These are phyloP conservation scores for Exephanes ischioxanthus DNA, from an alignment of 2,888 invertebrate species.

Conservation along the genomic window DNA sequence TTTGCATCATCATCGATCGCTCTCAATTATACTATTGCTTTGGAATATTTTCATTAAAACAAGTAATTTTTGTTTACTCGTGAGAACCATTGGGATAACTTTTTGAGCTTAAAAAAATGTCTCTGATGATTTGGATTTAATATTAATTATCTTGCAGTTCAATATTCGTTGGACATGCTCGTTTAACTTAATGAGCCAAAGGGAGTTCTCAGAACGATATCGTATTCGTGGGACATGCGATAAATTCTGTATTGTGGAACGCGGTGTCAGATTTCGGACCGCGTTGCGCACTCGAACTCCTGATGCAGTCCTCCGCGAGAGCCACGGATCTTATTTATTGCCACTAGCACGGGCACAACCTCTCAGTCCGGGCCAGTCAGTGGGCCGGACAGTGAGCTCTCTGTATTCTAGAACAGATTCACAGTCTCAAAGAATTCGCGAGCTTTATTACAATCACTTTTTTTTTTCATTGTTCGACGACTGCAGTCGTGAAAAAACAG, in stretches of 20 bases:
- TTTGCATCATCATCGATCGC: neutral
- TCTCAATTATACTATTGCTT: neutral
- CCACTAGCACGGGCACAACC: neutral
- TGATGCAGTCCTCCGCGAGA: neutral
- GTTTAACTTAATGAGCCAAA: neutral
- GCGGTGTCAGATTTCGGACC: neutral
- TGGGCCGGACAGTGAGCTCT: neutral
- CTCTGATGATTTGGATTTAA: neutral
- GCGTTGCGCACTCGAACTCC: neutral
- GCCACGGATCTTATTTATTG: neutral
- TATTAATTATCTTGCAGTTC: neutral
- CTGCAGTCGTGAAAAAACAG: neutral
- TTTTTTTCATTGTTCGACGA: neutral
- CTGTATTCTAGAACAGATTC: neutral
- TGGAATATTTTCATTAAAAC: neutral
- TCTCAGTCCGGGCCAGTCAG: neutral
- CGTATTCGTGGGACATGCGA: neutral
- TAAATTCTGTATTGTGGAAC: neutral
- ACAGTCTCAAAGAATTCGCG: no score
- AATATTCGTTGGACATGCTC: neutral
- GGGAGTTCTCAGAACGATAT: neutral
- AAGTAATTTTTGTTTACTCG: neutral
- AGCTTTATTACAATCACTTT: no score
- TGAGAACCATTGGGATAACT: neutral
- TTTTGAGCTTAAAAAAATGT: neutral